Evolutionary conservation across 2,113 vertebrate species (phyloP).

Genomic region (Etia nguti): DNA sequence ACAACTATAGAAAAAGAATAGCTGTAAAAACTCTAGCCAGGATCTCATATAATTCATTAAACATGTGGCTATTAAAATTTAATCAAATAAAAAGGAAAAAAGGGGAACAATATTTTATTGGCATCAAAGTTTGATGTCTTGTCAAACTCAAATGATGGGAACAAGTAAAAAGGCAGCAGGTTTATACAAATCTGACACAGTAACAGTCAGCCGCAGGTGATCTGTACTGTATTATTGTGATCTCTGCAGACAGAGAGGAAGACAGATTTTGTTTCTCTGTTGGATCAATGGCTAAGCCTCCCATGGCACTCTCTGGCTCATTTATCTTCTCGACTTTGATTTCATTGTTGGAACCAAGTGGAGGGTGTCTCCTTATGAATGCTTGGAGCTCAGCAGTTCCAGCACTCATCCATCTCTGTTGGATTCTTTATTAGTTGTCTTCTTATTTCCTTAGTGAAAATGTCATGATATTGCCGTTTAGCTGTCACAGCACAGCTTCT

Average conservation of each 20-base stretch:
- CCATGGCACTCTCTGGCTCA: slow-evolving; percentile 27
- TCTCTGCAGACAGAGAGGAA: slow-evolving; percentile 33
- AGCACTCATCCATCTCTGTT: slow-evolving; percentile 19
- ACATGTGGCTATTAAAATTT: background rate
- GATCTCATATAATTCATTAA: background rate
- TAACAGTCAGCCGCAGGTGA: background rate
- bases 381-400: slow-evolving; percentile 25
- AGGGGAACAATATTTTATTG: background rate
- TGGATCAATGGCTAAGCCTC: slow-evolving; percentile 51
- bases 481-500: background rate
- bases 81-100: accelerated
- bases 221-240: slow-evolving; percentile 27
- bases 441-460: slow-evolving; percentile 1
- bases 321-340: slow-evolving; percentile 49
- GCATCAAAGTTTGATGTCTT: background rate
- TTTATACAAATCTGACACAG: background rate
- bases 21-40: background rate
- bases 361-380: slow-evolving; percentile 1
- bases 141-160: background rate
- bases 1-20: background rate
- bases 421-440: background rate
- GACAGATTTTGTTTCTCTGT: slow-evolving; percentile 40
- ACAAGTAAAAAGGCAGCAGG: background rate
- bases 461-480: background rate
- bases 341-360: slow-evolving; percentile 18